Conservation (phyloP, 2,113 vertebrate species). For the Hiodon alosoides region DNA sequence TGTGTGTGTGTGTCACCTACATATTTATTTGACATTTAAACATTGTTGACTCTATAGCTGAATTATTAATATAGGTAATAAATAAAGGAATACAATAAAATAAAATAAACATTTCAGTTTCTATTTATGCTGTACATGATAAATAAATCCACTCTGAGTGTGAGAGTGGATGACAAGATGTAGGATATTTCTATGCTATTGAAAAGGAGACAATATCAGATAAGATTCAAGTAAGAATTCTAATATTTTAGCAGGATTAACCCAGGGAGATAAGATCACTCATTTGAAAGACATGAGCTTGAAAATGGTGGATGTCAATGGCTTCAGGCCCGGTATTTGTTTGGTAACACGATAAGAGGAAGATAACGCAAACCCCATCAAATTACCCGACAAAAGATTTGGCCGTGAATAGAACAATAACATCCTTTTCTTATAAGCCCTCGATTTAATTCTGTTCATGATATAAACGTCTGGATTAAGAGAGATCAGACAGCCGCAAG, state of each 20-base stretch:
- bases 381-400: slow-evolving; percentile 40
- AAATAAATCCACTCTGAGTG: slow-evolving; percentile 33
- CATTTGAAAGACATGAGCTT: slow-evolving; percentile 18
- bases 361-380: slow-evolving; percentile 53
- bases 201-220: slow-evolving; percentile 54
- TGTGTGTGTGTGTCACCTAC: too few relatives aligned
- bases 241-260: slow-evolving; percentile 60
- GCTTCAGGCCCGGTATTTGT: slow-evolving; percentile 46
- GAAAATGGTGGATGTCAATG: slow-evolving; percentile 37
- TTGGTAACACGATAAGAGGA: slow-evolving; percentile 33
- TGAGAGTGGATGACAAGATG: slow-evolving; percentile 52
- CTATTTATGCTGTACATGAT: slow-evolving; percentile 17
- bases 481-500: too few relatives aligned
- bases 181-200: slow-evolving; percentile 56
- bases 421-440: slow-evolving; percentile 7
- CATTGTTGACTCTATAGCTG: too few relatives aligned
- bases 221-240: slow-evolving; percentile 48
- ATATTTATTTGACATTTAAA: too few relatives aligned
- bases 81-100: too few relatives aligned
- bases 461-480: not conserved
- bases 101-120: too few relatives aligned
- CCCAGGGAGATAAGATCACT: slow-evolving; percentile 39
- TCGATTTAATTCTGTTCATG: not conserved
- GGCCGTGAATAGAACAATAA: slow-evolving; percentile 42
- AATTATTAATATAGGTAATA: too few relatives aligned